Conservation (phyloP, 2,888 invertebrate species). For the Thecophora atra region DNA sequence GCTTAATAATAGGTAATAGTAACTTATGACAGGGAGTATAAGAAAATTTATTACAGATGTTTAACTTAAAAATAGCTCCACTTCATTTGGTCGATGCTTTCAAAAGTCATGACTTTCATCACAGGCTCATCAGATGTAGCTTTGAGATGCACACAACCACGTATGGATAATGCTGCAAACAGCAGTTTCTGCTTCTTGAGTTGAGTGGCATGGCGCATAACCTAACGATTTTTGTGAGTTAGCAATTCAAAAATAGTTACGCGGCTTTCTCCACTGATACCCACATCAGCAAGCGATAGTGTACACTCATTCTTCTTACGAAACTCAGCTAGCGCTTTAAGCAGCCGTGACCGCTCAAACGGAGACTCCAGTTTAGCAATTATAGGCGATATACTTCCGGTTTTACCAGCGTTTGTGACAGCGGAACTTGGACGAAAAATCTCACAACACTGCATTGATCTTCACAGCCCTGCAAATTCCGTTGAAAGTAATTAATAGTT, state of each 20-base stretch:
- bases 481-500: background rate
- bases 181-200: slow-evolving; percentile 10
- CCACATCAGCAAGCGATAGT: background rate
- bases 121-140: background rate
- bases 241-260: background rate
- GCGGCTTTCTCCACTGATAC: background rate
- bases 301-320: background rate
- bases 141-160: background rate
- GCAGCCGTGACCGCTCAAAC: background rate
- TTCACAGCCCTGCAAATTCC: background rate
- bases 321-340: slow-evolving; percentile 1
- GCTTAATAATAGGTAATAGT: too few species aligned
- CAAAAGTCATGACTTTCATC: background rate
- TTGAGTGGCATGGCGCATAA: slow-evolving; percentile 7
- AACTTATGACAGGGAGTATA: too few species aligned
- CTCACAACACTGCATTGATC: background rate
- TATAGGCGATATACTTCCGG: background rate
- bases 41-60: too few species aligned
- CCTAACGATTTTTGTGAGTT: slow-evolving; percentile 5
- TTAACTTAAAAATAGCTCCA: too few species aligned
- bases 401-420: background rate
- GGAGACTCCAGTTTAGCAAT: background rate
- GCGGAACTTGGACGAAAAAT: background rate
- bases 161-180: slow-evolving; percentile 6
- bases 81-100: background rate